These are phyloP conservation scores for Arvicanthis niloticus DNA, from an alignment of 2,113 vertebrate species.

Conservation along the genomic window DNA sequence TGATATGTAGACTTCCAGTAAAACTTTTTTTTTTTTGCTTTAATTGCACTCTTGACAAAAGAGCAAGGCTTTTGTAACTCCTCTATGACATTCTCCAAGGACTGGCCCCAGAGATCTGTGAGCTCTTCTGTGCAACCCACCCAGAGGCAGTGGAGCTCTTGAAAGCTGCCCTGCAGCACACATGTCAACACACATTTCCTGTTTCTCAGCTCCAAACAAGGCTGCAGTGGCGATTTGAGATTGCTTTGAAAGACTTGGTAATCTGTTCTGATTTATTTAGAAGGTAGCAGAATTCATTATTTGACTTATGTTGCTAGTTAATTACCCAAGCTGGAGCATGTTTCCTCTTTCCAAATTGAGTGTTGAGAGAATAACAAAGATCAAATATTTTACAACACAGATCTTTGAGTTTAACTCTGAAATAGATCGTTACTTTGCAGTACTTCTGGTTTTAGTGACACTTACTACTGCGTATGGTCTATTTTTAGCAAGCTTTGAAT, in stretches of 20 bases:
- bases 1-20: background rate
- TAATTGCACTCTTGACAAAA: background rate
- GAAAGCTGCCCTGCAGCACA: background rate
- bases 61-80: background rate
- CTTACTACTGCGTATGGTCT: slow-evolving; percentile 24
- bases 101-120: background rate
- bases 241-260: slow-evolving; percentile 41
- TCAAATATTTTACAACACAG: slow-evolving; percentile 72
- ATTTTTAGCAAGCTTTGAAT: slow-evolving; percentile 68
- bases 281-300: slow-evolving; percentile 59
- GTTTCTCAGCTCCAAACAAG: slow-evolving; percentile 19
- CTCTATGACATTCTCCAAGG: background rate
- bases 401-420: slow-evolving; percentile 63
- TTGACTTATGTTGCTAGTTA: slow-evolving; percentile 73
- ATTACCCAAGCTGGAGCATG: slow-evolving; percentile 70
- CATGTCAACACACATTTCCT: slow-evolving; percentile 30
- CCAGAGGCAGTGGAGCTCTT: slow-evolving; percentile 7
- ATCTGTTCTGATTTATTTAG: slow-evolving; percentile 70
- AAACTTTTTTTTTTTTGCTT: background rate
- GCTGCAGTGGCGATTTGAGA: slow-evolving; percentile 10
- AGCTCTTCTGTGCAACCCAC: background rate
- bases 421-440: slow-evolving; percentile 61
- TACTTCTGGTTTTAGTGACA: slow-evolving; percentile 59
- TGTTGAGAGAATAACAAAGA: slow-evolving; percentile 63
- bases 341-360: slow-evolving; percentile 62